phyloP scores from a whole-genome alignment of 2,888 invertebrate genomes.

The Ichneumoninae sp. region DNA sequence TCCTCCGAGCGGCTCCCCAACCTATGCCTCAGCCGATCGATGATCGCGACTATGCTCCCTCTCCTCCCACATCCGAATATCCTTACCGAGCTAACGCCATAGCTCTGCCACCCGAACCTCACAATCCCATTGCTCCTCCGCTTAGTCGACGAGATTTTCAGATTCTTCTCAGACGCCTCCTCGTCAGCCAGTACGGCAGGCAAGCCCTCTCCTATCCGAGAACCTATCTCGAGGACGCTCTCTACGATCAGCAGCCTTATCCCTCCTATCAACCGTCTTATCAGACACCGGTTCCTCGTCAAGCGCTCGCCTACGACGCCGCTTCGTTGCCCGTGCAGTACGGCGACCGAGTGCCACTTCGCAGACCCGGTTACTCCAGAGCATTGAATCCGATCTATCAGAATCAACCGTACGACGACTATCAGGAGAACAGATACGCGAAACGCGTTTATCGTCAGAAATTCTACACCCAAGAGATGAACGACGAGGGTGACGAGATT shows the following conservation, averaged over 20 bases:
- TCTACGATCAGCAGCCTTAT: constrained; percentile 82
- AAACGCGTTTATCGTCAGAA: constrained; percentile 82
- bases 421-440: constrained; percentile 77
- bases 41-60: constrained; percentile 76
- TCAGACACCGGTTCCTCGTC: constrained; percentile 75
- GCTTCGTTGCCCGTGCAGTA: constrained; percentile 72
- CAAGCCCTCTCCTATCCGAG: constrained; percentile 81
- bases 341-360: constrained; percentile 78
- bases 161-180: constrained; percentile 88
- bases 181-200: constrained; percentile 86
- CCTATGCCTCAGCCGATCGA: constrained; percentile 70
- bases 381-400: constrained; percentile 77
- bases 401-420: constrained; percentile 79
- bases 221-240: constrained; percentile 81
- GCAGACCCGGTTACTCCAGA: constrained; percentile 75
- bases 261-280: constrained; percentile 84
- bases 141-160: constrained; percentile 90
- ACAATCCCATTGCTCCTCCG: constrained; percentile 88
- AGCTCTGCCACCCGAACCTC: constrained; percentile 84
- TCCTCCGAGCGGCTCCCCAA: constrained; percentile 72
- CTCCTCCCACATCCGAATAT: constrained; percentile 75
- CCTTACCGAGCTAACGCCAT: constrained; percentile 74
- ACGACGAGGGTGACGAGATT: constrained; percentile 86
- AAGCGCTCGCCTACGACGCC: constrained; percentile 72
- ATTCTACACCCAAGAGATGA: constrained; percentile 75